phyloP scores from a whole-genome alignment of 2,888 invertebrate genomes.

The Unio delphinus region DNA sequence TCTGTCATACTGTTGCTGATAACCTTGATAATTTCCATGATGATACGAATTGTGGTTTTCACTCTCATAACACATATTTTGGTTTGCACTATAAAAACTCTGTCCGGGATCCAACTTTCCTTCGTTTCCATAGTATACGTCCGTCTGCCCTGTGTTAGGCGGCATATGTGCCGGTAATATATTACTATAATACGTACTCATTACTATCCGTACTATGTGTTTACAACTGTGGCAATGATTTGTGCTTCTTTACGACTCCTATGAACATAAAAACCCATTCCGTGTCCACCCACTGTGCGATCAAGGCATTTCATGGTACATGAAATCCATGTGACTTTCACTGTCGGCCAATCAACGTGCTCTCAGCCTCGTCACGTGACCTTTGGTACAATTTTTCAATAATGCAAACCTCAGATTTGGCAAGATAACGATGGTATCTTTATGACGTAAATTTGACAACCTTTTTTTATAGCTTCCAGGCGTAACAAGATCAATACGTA shows the following conservation, averaged over 20 bases:
- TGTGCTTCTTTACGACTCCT: too few species aligned
- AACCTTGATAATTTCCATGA: constrained; percentile 38
- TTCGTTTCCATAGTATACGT: constrained; percentile 40
- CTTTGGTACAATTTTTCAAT: not conserved
- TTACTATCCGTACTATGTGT: constrained; percentile 5
- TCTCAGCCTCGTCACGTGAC: constrained; percentile 38
- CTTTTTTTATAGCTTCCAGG: too few species aligned
- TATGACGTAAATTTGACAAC: too few species aligned
- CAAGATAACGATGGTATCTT: too few species aligned
- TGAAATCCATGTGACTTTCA: constrained; percentile 28
- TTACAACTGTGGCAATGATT: too few species aligned
- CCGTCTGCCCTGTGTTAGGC: constrained; percentile 39
- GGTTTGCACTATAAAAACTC: constrained; percentile 31
- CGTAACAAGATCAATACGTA: too few species aligned
- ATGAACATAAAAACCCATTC: too few species aligned
- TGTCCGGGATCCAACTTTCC: constrained; percentile 32
- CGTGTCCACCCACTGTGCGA: too few species aligned
- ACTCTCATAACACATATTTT: constrained; percentile 48
- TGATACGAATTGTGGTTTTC: constrained; percentile 39
- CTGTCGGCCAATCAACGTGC: constrained; percentile 37
- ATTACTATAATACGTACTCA: constrained; percentile 46
- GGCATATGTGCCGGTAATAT: constrained; percentile 47
- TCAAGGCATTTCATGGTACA: too few species aligned
- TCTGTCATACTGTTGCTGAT: constrained; percentile 40
- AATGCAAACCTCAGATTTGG: too few species aligned